A percentile compares a stretch with the other conserved stretches of the same genome.
Evolutionary conservation across 2,888 invertebrate species (phyloP).

Genomic region (Dusona sp.): DNA sequence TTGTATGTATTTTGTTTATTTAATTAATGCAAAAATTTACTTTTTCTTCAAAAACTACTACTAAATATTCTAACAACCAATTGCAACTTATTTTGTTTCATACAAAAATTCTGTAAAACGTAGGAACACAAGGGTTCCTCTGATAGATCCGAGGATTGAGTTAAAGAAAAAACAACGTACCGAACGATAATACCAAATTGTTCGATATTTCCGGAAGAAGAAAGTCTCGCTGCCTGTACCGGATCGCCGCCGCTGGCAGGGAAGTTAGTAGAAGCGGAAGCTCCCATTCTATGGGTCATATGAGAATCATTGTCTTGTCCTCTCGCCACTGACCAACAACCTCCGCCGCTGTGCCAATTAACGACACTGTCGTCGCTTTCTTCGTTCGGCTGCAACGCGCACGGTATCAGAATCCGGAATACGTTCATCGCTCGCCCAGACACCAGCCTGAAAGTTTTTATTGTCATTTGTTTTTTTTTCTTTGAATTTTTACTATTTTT

Average conservation of each 20-base stretch:
- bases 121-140: too few species aligned
- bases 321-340: constrained; percentile 82
- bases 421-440: constrained; percentile 87
- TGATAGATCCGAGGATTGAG: too few species aligned
- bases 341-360: constrained; percentile 73
- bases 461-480: constrained; percentile 6
- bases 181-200: constrained; percentile 83
- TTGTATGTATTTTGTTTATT: not conserved
- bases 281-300: constrained; percentile 85
- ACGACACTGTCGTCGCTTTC: constrained; percentile 78
- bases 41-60: not conserved
- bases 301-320: constrained; percentile 81
- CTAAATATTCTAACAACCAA: too few species aligned
- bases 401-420: constrained; percentile 87
- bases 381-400: constrained; percentile 86
- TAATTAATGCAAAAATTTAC: not conserved
- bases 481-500: not conserved
- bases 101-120: not conserved
- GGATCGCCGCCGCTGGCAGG: constrained; percentile 83
- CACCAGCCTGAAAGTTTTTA: constrained; percentile 84
- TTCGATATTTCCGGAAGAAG: constrained; percentile 82
- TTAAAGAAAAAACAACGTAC: constrained; percentile 69
- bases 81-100: too few species aligned
- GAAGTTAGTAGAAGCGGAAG: constrained; percentile 84
- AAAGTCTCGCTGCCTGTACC: constrained; percentile 83